Evolutionary conservation across 2,888 invertebrate genomes (phyloP), one percentile per base, ranked within the genome.

Genomic region (Cryptocephalus moraei): DNA sequence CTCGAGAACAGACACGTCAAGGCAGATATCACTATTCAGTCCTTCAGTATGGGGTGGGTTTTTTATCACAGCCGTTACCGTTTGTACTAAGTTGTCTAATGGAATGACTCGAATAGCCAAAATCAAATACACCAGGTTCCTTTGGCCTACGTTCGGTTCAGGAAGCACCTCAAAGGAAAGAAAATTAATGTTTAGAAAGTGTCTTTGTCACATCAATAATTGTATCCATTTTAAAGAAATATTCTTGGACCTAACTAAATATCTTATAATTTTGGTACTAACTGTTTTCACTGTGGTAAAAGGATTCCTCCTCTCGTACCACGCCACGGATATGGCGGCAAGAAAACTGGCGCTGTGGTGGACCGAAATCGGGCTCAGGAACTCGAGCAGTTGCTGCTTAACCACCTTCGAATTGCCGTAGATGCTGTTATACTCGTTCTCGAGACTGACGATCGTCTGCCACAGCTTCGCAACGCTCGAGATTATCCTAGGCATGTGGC

Each of bases 1-100:
- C 72, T 92, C 91, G 50, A 92, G 70, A 48, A 89, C 79, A 44
- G 86, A 84, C 13, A 91, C 88, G 68, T 91, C 91, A 51, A 90
- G 74, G 44, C 75, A 76, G 53, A 77, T 73, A 52, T 77, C 78
- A 36, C 73, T 67, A 57, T 77, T 79, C 8, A 81, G 73, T 38
- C 81, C 80, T 54, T 74, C 74, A 14, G 74, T 77, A 2, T 75
- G 75, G 1, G 83, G 82, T 11, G 88, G 87, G 51, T 85, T 82
- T 66, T 85, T 86, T 32, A 91, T 81, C 49, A 91, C 87, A 64
- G 85, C 84, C 61, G 84, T 82, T 13, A 90, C 80, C 4, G 87
- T 87, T 70, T 86, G 84, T 42, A 92, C 83, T 58, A 91, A 76
- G 45, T 85, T 85, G 62, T 91, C 90, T 61, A 88, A 80, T 2